Evolutionary conservation across 2,797 vertebrate genomes (phyloP).

Genomic region (Gadopsis marmoratus): DNA sequence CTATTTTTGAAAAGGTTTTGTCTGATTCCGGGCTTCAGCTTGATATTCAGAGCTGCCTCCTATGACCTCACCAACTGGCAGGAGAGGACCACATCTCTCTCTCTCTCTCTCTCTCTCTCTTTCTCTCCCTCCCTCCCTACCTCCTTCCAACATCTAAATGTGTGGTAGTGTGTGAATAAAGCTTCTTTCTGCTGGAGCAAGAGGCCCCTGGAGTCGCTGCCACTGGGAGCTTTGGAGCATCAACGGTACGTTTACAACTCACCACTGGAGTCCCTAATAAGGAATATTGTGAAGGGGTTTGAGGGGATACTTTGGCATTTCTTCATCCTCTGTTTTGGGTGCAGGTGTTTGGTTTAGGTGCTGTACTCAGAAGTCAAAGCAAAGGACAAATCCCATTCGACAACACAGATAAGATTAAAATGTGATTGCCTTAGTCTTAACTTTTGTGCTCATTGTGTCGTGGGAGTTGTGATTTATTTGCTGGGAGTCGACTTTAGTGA

Average conservation of each 20-base stretch:
- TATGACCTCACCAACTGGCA: conserved; percentile 75
- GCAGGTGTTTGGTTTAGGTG: conserved; percentile 46
- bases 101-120: conserved; percentile 21
- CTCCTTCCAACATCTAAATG: conserved; percentile 77
- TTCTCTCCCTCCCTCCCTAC: conserved; percentile 34
- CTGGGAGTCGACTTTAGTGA: conserved; percentile 7
- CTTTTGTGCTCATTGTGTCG: background rate
- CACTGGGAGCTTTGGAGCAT: conserved; percentile 72
- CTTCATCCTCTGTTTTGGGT: conserved; percentile 36
- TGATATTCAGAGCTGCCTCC: conserved; percentile 46
- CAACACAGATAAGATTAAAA: background rate
- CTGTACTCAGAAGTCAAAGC: conserved; percentile 26
- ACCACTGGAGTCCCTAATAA: conserved; percentile 29
- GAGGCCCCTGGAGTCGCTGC: conserved; percentile 76
- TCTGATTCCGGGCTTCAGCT: conserved; percentile 25
- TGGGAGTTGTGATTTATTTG: conserved; percentile 5
- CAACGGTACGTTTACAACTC: conserved; percentile 73
- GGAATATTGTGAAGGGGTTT: conserved; percentile 57
- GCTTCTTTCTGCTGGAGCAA: conserved; percentile 85
- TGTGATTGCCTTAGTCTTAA: background rate
- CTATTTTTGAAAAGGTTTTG: background rate
- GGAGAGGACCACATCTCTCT: conserved; percentile 40
- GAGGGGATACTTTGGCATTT: conserved; percentile 37
- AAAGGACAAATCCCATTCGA: conserved; percentile 8
- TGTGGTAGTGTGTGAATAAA: conserved; percentile 81